Evolutionary conservation across 2,113 vertebrate genomes (phyloP).

Genomic region (Petrocephalus zakoni): DNA sequence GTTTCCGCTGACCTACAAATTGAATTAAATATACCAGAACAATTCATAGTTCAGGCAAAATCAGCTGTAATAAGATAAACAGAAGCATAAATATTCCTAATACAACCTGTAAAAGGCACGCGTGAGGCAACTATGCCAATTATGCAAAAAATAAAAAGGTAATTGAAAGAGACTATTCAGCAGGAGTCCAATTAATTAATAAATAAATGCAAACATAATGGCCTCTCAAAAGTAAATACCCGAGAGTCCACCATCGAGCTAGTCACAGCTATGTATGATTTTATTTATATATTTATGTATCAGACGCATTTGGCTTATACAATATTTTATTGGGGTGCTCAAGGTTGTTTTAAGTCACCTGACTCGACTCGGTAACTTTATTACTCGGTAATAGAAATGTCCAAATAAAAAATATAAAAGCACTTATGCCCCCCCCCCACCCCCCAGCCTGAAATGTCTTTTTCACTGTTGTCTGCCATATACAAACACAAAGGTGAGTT

Average conservation of each 20-base stretch:
- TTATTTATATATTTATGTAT: no score
- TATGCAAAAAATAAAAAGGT: neutral
- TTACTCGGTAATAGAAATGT: neutral
- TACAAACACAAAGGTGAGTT: neutral
- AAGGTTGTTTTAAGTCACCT: neutral
- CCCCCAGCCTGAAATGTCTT: neutral
- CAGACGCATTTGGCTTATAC: neutral
- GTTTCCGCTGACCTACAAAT: neutral
- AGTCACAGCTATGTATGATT: neutral
- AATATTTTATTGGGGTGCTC: neutral
- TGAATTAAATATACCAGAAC: neutral
- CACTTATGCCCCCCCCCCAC: neutral
- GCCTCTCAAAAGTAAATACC: neutral
- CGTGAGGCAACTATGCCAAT: neutral
- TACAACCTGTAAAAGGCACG: neutral
- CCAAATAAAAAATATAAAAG: neutral
- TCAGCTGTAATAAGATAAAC: neutral
- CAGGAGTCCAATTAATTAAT: neutral
- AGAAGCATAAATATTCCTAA: neutral
- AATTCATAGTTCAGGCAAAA: neutral
- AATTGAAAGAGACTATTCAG: neutral
- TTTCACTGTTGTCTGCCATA: neutral
- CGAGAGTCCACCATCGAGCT: neutral
- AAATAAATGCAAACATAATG: neutral
- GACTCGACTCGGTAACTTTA: neutral